Percentiles rank a stretch among this genome's conserved stretches.
phyloP scores from a whole-genome alignment of 2,888 invertebrate species.

The Caprella mutica region DNA sequence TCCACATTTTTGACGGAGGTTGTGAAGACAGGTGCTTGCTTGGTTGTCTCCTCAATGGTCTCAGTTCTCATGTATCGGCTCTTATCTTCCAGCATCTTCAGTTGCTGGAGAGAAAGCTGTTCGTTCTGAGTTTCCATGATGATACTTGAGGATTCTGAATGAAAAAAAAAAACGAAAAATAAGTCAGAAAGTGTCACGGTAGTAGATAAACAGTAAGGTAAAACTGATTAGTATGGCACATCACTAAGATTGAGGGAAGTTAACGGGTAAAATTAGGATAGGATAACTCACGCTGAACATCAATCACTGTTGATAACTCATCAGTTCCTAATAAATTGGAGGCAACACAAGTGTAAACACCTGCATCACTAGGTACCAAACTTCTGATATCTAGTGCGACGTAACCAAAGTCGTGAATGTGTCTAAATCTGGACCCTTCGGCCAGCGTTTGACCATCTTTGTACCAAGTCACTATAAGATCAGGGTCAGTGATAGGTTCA shows the following conservation, averaged over 20 bases:
- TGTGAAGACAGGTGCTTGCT: constrained; percentile 85
- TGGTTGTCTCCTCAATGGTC: constrained; percentile 65
- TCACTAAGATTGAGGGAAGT: too few species aligned
- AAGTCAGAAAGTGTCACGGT: neutral
- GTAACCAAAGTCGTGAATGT: constrained; percentile 96
- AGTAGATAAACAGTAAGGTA: neutral
- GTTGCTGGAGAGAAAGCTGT: constrained; percentile 58
- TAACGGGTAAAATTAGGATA: too few species aligned
- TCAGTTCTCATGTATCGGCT: constrained; percentile 64
- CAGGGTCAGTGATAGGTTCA: constrained; percentile 91
- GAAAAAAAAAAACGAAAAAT: neutral
- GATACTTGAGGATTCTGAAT: constrained; percentile 20
- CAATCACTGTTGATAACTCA: constrained; percentile 51
- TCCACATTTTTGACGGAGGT: constrained; percentile 82
- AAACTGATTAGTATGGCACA: neutral
- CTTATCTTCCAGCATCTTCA: constrained; percentile 76
- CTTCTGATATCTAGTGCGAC: constrained; percentile 94
- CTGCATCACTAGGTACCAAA: constrained; percentile 89
- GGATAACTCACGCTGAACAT: constrained; percentile 36
- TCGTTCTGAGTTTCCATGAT: constrained; percentile 29
- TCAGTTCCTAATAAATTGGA: constrained; percentile 80
- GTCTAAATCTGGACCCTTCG: constrained; percentile 68
- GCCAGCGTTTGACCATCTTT: constrained; percentile 89
- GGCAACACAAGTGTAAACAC: constrained; percentile 84
- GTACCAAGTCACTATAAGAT: constrained; percentile 92